phyloP scores from a whole-genome alignment of 2,797 vertebrate genomes.

The Botia almorhae region DNA sequence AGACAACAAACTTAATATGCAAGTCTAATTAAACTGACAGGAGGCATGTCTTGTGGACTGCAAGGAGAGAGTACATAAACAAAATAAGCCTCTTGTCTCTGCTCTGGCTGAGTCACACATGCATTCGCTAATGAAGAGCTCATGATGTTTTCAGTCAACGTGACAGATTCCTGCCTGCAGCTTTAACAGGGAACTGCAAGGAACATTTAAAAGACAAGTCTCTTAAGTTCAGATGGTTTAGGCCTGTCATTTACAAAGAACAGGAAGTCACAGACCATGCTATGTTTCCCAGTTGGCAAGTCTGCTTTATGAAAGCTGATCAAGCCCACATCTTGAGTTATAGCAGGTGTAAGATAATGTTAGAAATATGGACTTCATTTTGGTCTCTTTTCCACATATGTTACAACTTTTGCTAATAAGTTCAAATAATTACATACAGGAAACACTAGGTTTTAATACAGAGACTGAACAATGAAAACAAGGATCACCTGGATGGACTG shows the following conservation, averaged over 20 bases:
- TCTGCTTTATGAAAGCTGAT: slow-evolving; percentile 19
- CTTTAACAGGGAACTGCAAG: neutral
- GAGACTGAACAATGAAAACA: no score
- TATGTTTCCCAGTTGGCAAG: neutral
- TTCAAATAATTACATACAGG: neutral
- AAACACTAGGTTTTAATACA: no score
- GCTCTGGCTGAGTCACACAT: slow-evolving; percentile 30
- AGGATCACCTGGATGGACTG: no score
- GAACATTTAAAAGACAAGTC: slow-evolving; percentile 30
- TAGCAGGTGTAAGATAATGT: neutral
- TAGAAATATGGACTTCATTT: slow-evolving; percentile 2
- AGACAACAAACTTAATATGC: neutral
- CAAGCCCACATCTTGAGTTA: neutral
- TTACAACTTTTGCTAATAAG: neutral
- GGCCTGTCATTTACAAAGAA: slow-evolving; percentile 5
- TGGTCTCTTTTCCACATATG: no score
- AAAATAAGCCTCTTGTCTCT: slow-evolving; percentile 31
- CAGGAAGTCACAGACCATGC: slow-evolving; percentile 1
- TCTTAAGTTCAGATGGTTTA: slow-evolving; percentile 20
- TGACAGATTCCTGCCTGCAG: slow-evolving; percentile 50
- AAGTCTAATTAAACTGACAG: slow-evolving; percentile 27
- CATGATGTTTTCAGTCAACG: slow-evolving; percentile 37
- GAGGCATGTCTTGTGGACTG: slow-evolving; percentile 22
- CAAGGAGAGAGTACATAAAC: neutral
- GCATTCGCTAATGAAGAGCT: slow-evolving; percentile 35